phyloP scores from a whole-genome alignment of 2,797 vertebrate species.

The Enteromius fasciolatus region DNA sequence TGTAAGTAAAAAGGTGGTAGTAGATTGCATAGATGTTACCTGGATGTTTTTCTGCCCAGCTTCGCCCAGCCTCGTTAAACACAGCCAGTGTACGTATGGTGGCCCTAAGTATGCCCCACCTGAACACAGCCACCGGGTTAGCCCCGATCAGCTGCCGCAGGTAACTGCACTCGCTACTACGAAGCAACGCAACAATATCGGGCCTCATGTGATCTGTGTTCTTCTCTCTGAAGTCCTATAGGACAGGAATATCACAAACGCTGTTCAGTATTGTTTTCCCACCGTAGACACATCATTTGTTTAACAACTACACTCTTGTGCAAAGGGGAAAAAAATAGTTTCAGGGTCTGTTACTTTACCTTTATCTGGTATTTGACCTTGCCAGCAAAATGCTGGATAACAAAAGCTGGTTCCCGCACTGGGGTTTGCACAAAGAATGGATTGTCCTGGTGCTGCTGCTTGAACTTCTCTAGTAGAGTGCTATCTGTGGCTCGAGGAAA shows the following conservation, averaged over 20 bases:
- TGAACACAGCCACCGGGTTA: slow-evolving; percentile 89
- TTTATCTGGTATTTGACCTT: slow-evolving; percentile 92
- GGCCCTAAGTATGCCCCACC: slow-evolving; percentile 92
- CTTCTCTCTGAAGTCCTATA: slow-evolving; percentile 90
- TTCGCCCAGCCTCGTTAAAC: slow-evolving; percentile 79
- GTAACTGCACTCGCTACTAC: slow-evolving; percentile 86
- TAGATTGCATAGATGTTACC: slow-evolving; percentile 61
- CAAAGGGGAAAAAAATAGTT: background rate
- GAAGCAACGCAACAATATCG: slow-evolving; percentile 87
- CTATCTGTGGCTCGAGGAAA: slow-evolving; percentile 85
- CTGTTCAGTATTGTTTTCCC: background rate
- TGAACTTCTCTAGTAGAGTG: slow-evolving; percentile 89
- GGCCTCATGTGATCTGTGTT: slow-evolving; percentile 94
- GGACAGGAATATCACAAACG: slow-evolving; percentile 4
- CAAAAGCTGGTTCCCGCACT: slow-evolving; percentile 83
- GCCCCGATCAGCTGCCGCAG: slow-evolving; percentile 89
- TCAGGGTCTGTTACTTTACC: slow-evolving; percentile 69
- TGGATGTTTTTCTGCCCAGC: slow-evolving; percentile 70
- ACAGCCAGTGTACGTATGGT: slow-evolving; percentile 83
- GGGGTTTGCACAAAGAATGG: slow-evolving; percentile 84
- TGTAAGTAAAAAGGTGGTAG: slow-evolving; percentile 13
- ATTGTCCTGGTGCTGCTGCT: slow-evolving; percentile 85
- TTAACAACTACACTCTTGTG: background rate
- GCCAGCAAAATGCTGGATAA: slow-evolving; percentile 90
- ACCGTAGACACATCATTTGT: background rate